These are phyloP conservation scores for Corydoras sp. DNA, from an alignment of 2,113 vertebrate species.

Conservation along the genomic window DNA sequence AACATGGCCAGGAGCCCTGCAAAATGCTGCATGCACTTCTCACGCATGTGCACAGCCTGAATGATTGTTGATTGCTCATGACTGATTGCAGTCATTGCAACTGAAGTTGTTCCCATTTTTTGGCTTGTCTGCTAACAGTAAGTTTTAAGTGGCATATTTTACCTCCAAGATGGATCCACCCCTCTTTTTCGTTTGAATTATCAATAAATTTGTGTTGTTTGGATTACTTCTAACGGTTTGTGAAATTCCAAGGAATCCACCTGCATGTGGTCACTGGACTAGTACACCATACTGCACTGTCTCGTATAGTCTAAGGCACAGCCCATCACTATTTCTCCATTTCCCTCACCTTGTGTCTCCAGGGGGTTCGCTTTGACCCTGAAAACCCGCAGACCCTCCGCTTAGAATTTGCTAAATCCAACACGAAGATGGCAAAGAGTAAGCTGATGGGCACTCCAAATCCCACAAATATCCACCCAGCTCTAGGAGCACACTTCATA, in stretches of 20 bases:
- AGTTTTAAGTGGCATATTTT: too few relatives aligned
- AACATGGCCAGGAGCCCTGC: too few relatives aligned
- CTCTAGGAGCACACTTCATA: conserved; percentile 96
- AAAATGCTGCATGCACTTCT: too few relatives aligned
- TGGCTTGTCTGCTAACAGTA: too few relatives aligned
- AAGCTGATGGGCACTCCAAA: conserved; percentile 98
- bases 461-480: conserved; percentile 92
- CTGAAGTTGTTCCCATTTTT: too few relatives aligned
- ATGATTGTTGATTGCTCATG: too few relatives aligned
- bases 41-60: too few relatives aligned
- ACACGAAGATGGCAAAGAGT: conserved; percentile 99
- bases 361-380: conserved; percentile 98
- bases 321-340: conserved; percentile 60
- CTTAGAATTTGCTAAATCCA: conserved; percentile 99
- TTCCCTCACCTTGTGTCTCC: conserved; percentile 58
- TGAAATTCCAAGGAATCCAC: conserved; percentile 52
- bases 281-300: conserved; percentile 55
- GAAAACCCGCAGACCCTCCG: conserved; percentile 97
- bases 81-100: too few relatives aligned
- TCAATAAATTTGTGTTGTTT: too few relatives aligned
- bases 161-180: too few relatives aligned
- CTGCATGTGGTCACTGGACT: conserved; percentile 73
- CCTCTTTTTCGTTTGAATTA: too few relatives aligned
- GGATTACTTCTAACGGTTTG: too few relatives aligned
- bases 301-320: conserved; percentile 42